A percentile compares a stretch with the other conserved stretches of the same genome.
These are phyloP conservation scores for Argyrosomus regius DNA, from an alignment of 2,797 vertebrate genomes.

Conservation along the genomic window DNA sequence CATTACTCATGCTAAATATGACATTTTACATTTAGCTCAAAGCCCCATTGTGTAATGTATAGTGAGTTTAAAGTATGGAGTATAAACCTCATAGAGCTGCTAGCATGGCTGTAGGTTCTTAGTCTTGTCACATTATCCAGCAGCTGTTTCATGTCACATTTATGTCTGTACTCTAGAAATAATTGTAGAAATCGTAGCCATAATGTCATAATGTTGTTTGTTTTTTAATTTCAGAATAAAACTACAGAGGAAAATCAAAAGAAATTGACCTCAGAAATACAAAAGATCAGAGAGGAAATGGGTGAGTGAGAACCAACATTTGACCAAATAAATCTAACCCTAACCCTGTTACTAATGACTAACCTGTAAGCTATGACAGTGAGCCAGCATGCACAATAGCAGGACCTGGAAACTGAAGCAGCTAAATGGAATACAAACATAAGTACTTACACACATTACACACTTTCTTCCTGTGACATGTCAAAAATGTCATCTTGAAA, in stretches of 20 bases:
- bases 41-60: background rate
- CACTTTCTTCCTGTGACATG: background rate
- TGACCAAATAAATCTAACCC: background rate
- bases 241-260: slow-evolving; percentile 89
- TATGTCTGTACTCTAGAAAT: background rate
- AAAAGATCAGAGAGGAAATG: slow-evolving; percentile 92
- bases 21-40: background rate
- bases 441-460: background rate
- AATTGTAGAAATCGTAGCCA: background rate
- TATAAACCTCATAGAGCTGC: background rate
- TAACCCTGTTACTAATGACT: background rate
- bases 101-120: background rate
- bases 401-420: background rate
- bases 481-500: background rate
- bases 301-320: slow-evolving; percentile 86
- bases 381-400: background rate
- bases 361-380: background rate
- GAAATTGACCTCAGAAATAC: slow-evolving; percentile 90
- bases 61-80: background rate
- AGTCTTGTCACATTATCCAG: background rate
- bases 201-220: background rate
- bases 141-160: background rate
- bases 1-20: background rate
- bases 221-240: slow-evolving; percentile 88
- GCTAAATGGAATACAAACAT: background rate